Evolutionary conservation across 2,113 vertebrate genomes (phyloP).

Genomic region (Xiphophorus maculatus): DNA sequence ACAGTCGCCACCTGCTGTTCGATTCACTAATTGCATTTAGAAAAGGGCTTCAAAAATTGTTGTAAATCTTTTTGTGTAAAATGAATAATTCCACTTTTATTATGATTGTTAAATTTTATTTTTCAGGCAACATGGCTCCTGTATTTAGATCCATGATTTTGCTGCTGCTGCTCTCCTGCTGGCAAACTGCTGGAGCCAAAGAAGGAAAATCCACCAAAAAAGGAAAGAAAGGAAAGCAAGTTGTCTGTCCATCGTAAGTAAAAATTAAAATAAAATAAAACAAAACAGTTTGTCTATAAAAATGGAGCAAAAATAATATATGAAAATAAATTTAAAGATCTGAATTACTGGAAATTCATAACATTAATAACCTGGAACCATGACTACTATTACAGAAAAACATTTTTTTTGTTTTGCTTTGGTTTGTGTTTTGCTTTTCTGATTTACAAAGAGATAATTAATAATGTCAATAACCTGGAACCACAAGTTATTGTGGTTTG

Average conservation of each 20-base stretch:
- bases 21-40: no score
- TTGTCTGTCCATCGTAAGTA: slow-evolving; percentile 81
- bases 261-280: not conserved
- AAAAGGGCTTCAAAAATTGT: no score
- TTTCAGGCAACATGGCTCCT: slow-evolving; percentile 60
- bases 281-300: not conserved
- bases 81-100: not conserved
- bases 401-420: no score
- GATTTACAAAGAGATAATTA: no score
- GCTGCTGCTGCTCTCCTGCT: slow-evolving; percentile 61
- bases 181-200: slow-evolving; percentile 47
- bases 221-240: slow-evolving; percentile 78
- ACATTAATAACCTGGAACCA: no score
- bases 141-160: slow-evolving; percentile 40
- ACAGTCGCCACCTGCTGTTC: no score
- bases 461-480: no score
- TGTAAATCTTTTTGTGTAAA: no score
- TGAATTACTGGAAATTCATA: not conserved
- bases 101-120: not conserved
- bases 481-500: no score
- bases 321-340: not conserved
- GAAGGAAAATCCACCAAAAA: slow-evolving; percentile 73
- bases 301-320: not conserved
- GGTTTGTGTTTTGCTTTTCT: no score
- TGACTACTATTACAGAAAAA: no score